These are phyloP conservation scores for Cisticola juncidis DNA, from an alignment of 2,113 vertebrate species.

Conservation along the genomic window DNA sequence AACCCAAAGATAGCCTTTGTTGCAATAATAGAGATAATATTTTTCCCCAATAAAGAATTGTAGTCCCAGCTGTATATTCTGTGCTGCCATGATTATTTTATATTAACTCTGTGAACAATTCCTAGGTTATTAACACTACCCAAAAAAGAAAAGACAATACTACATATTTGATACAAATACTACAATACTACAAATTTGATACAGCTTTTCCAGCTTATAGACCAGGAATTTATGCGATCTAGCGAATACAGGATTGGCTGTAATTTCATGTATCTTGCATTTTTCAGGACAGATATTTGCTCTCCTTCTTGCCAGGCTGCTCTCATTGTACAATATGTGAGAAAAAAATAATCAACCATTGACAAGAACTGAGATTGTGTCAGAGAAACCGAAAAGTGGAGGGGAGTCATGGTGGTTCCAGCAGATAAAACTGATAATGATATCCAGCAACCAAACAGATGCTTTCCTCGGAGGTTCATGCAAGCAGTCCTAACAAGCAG, in stretches of 20 bases:
- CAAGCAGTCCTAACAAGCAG: not conserved
- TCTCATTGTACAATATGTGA: slow-evolving; percentile 27
- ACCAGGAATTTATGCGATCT: slow-evolving; percentile 32
- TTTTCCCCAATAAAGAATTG: not conserved
- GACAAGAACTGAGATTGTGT: slow-evolving; percentile 18
- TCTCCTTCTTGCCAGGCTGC: slow-evolving; percentile 32
- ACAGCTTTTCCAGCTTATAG: slow-evolving; percentile 40
- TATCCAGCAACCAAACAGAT: not conserved
- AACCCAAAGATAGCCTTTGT: not conserved
- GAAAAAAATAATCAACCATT: slow-evolving; percentile 40
- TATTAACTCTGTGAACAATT: not conserved
- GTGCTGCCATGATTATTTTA: not conserved
- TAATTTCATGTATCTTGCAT: slow-evolving; percentile 42
- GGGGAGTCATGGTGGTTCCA: not conserved
- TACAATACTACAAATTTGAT: not conserved
- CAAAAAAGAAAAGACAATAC: slow-evolving; percentile 13
- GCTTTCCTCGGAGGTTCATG: not conserved
- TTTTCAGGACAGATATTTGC: slow-evolving; percentile 29
- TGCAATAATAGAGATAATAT: not conserved
- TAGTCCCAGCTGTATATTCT: not conserved
- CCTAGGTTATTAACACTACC: not conserved
- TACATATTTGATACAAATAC: slow-evolving; percentile 3
- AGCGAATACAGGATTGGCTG: slow-evolving; percentile 12
- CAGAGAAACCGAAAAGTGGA: not conserved
- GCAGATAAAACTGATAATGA: not conserved